Evolutionary conservation across 2,797 vertebrate genomes (phyloP), one percentile per base, ranked within the genome.

Genomic region (Xenentodon cancila): DNA sequence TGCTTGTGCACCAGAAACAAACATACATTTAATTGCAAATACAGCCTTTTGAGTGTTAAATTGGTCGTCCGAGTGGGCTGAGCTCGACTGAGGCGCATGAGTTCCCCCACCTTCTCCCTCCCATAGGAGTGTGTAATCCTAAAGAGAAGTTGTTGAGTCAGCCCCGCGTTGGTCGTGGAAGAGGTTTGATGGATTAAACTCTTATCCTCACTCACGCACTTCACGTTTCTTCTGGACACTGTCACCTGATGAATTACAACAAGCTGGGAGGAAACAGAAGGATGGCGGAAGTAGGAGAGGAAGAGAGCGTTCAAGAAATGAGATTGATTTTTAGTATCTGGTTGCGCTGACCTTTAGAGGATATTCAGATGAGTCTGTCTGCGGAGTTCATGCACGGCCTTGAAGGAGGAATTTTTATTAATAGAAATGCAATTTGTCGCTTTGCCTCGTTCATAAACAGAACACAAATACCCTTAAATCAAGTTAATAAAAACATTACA

Each of bases 161-260:
- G 90, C 85, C 63, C 57, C 3, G 45, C 55, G 54, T 75, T 71
- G 77, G 77, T 78, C 84, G 73, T 75, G 72, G 74, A 79, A 69
- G 70, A 75, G 73, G 88, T 85, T 85, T 90, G 89, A 91, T 88
- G 84, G 89, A 92, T 91, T 89, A 86, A 92, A 89, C 84, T 82
- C 84, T 89, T 80, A 87, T 88, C 80, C 84, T 71, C 72, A 56
- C 71, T 87, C 79, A 84, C 65, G 66, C 68, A 58, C 77, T 71
- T 48, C 72, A 67, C 15, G 58, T 71, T 85, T 80, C 74, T 68
- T 60, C 73, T 66, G 70, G 51, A 77, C 53, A 45, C 60, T 0
- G 12, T 60, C 8, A 64, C 58, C 71, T 81, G 82, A 88, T 88
- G 78, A 85, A 89, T 89, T 84, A 73, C 76, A 75, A 80, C 73